Conservation (phyloP, 2,797 vertebrate genomes). For the Gallinago solitaria region DNA sequence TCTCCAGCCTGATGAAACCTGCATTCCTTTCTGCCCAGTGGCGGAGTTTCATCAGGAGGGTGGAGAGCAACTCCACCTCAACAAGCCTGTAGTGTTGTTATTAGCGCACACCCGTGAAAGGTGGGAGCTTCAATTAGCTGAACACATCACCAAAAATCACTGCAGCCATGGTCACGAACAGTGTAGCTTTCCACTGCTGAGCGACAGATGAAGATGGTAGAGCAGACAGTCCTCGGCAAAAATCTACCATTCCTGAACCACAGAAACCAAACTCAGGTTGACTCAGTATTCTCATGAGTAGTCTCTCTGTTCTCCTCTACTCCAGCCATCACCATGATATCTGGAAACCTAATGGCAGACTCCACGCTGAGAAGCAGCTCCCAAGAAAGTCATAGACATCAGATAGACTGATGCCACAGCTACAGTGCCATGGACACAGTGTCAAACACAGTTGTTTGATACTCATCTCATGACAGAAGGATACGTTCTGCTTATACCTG, state of each 20-base stretch:
- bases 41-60: constrained; percentile 50
- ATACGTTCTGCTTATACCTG: fast-evolving
- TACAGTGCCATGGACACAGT: fast-evolving
- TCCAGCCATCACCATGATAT: not conserved
- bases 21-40: constrained; percentile 20
- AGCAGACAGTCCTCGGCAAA: not conserved
- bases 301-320: fast-evolving
- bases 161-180: not conserved
- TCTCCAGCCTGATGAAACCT: constrained; percentile 6
- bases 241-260: not conserved
- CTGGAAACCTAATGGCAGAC: not conserved
- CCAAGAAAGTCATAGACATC: not conserved
- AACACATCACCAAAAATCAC: not conserved
- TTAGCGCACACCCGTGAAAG: not conserved
- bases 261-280: not conserved
- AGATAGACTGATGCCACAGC: not conserved
- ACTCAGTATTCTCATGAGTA: not conserved
- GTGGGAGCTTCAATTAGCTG: not conserved
- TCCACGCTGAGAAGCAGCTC: not conserved
- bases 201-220: not conserved
- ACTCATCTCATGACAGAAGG: not conserved
- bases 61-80: constrained; percentile 48
- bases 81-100: not conserved
- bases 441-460: not conserved
- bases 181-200: not conserved